Percentiles rank a stretch among this genome's conserved stretches.
phyloP scores from a whole-genome alignment of 64 coral and sea anemone species.

The Platygyra sinensis region DNA sequence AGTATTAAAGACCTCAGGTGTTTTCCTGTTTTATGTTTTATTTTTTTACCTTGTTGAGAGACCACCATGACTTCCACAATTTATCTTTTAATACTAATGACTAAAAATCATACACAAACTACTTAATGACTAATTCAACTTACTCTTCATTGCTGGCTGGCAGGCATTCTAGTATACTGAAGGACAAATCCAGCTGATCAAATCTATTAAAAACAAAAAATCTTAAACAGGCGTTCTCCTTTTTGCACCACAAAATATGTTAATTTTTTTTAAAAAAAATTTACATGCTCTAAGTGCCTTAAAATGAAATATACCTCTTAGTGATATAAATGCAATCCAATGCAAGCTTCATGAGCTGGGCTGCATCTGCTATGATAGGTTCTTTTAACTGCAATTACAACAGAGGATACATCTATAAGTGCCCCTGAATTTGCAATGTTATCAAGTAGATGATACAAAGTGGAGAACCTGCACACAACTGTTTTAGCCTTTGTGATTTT shows the following conservation, averaged over 20 bases:
- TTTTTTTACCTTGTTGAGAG: too few relatives aligned
- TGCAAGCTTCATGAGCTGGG: constrained; percentile 87
- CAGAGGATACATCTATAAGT: neutral
- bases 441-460: too few relatives aligned
- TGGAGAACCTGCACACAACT: too few relatives aligned
- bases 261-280: neutral
- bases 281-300: neutral
- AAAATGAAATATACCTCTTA: constrained; percentile 51
- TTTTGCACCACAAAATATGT: neutral
- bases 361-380: constrained; percentile 82
- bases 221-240: neutral
- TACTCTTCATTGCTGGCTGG: constrained; percentile 80
- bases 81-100: too few relatives aligned
- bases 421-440: neutral
- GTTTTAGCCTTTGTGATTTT: too few relatives aligned
- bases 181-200: constrained; percentile 82
- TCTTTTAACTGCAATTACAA: constrained; percentile 66
- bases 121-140: constrained; percentile 9
- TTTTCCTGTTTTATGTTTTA: too few relatives aligned
- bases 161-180: constrained; percentile 87
- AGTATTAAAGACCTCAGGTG: too few relatives aligned
- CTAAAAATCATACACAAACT: too few relatives aligned
- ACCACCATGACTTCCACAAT: too few relatives aligned
- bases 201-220: constrained; percentile 49
- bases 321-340: constrained; percentile 94